These are phyloP conservation scores for Acanthiza pusilla DNA, from an alignment of 2,797 vertebrate genomes.

Conservation along the genomic window DNA sequence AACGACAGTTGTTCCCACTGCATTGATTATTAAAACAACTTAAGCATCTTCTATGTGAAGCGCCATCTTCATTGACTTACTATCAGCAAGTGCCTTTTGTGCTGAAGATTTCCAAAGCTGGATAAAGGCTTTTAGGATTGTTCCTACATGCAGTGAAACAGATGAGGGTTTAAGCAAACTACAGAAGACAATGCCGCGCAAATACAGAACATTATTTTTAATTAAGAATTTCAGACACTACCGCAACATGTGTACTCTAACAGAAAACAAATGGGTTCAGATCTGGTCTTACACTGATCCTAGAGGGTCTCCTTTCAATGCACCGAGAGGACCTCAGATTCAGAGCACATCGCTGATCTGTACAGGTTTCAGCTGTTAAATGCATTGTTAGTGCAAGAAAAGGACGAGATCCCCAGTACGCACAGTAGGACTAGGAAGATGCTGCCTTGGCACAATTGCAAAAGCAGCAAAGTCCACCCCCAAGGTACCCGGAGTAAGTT, in stretches of 20 bases:
- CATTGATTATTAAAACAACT: not conserved
- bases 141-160: not conserved
- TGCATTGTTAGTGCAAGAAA: not conserved
- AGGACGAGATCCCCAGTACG: not conserved
- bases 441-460: not conserved
- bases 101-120: not conserved
- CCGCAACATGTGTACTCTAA: rapidly evolving
- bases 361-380: not conserved
- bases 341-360: not conserved
- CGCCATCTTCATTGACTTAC: not conserved
- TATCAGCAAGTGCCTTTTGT: not conserved
- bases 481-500: not conserved
- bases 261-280: not conserved
- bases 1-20: not conserved
- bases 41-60: not conserved
- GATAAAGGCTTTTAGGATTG: not conserved
- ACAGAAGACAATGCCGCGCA: not conserved
- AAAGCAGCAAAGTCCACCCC: not conserved
- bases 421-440: not conserved
- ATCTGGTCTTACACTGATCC: not conserved
- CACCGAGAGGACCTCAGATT: not conserved
- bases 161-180: not conserved
- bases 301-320: not conserved
- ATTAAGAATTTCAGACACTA: not conserved
- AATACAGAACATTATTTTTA: not conserved